Conservation (phyloP, 2,113 vertebrate species). For the Phrynocephalus versicolor region DNA sequence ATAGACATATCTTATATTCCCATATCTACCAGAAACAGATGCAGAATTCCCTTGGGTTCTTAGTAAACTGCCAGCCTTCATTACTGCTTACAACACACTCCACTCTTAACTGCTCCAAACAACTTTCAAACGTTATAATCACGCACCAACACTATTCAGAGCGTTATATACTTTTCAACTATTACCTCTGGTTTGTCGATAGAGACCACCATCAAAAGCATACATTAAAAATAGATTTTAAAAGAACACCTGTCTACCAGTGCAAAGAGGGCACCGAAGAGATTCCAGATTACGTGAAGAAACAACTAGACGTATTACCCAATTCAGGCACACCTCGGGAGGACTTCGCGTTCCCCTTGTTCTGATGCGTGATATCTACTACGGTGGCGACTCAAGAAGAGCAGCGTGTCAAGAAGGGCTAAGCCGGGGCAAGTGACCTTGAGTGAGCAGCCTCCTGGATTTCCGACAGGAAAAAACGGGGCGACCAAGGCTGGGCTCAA, state of each 20-base stretch:
- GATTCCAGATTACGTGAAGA: background rate
- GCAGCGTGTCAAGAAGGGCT: background rate
- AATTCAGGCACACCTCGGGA: background rate
- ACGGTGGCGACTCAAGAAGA: background rate
- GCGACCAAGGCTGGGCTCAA: no score
- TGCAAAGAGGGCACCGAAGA: background rate
- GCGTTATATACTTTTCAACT: no score
- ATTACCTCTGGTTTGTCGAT: no score
- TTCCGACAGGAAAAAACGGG: background rate
- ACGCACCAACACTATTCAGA: background rate
- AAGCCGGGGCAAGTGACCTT: background rate
- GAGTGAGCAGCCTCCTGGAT: background rate
- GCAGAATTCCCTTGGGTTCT: background rate
- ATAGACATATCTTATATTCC: background rate
- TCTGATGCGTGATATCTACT: background rate
- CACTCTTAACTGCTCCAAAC: background rate
- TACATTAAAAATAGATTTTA: background rate
- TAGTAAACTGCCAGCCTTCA: background rate
- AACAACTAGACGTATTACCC: background rate
- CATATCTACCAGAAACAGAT: background rate
- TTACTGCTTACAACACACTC: no score
- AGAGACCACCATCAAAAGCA: background rate
- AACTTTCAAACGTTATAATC: background rate
- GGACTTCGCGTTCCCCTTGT: background rate
- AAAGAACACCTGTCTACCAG: background rate